Percentiles rank a stretch among this genome's conserved stretches.
phyloP scores from a whole-genome alignment of 2,113 vertebrate genomes.

The Leptodactylus fuscus region DNA sequence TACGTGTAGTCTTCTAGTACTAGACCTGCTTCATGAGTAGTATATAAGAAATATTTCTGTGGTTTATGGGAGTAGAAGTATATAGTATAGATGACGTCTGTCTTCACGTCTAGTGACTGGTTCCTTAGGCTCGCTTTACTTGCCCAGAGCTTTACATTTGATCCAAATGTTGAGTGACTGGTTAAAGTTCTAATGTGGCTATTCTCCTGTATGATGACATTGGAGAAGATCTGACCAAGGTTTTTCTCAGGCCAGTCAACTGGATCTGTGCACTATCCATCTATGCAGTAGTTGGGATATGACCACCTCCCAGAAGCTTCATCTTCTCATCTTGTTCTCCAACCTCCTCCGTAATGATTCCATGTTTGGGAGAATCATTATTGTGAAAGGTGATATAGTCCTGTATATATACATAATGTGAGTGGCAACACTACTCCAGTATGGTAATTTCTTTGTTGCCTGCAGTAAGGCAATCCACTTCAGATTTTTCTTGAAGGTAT shows the following conservation, averaged over 20 bases:
- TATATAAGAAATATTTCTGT: not conserved
- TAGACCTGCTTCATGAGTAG: not conserved
- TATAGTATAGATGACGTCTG: not conserved
- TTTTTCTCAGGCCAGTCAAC: not conserved
- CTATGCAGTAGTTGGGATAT: not conserved
- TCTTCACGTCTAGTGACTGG: not conserved
- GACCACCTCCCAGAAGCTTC: not conserved
- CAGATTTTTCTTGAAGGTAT: not conserved
- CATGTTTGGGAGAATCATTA: not conserved
- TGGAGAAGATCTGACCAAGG: not conserved
- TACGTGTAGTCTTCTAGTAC: conserved; percentile 17
- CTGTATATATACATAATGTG: not conserved
- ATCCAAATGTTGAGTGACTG: not conserved
- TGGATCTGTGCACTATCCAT: not conserved
- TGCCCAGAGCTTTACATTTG: not conserved
- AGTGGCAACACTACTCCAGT: not conserved
- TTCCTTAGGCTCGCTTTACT: not conserved
- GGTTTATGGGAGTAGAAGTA: not conserved
- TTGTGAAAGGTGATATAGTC: not conserved
- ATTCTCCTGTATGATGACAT: not conserved
- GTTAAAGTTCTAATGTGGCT: not conserved
- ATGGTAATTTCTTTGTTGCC: not conserved
- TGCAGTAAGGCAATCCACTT: not conserved
- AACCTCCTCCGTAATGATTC: not conserved
- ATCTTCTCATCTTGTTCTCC: not conserved